Percentiles rank a stretch among this genome's conserved stretches.
Conservation (phyloP, 2,113 vertebrate species). For the Corydoras maculifer region DNA sequence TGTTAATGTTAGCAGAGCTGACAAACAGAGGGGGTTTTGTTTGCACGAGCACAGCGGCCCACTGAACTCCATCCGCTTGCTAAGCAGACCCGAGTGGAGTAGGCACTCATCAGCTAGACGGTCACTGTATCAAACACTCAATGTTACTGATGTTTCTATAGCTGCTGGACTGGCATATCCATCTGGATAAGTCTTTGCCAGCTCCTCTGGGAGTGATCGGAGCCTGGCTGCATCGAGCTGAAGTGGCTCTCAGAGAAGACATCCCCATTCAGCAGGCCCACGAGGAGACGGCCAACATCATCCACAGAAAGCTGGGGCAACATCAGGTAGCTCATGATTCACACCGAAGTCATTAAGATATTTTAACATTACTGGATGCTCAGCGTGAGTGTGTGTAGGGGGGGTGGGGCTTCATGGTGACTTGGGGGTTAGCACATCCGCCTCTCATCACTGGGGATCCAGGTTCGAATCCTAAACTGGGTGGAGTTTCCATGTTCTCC, state of each 20-base stretch:
- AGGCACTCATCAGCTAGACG: constrained; percentile 43
- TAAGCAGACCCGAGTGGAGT: constrained; percentile 23
- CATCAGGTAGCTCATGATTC: constrained; percentile 71
- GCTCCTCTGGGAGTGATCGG: constrained; percentile 87
- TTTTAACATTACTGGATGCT: too few relatives aligned
- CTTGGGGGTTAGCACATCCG: too few relatives aligned
- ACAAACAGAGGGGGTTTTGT: constrained; percentile 54
- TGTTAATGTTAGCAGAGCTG: constrained; percentile 38
- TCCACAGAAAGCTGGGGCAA: constrained; percentile 85
- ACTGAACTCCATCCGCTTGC: constrained; percentile 31
- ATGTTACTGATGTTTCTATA: constrained; percentile 50
- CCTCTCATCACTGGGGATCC: too few relatives aligned
- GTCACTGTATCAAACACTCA: constrained; percentile 29
- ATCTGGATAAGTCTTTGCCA: constrained; percentile 91
- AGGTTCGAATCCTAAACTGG: too few relatives aligned
- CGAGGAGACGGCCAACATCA: constrained; percentile 86
- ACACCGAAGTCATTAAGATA: too few relatives aligned
- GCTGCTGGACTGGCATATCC: constrained; percentile 91
- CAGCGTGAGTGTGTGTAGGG: too few relatives aligned
- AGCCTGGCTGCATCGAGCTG: constrained; percentile 87
- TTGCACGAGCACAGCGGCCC: constrained; percentile 21
- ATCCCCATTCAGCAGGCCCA: constrained; percentile 82
- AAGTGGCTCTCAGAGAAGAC: constrained; percentile 84
- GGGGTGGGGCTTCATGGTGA: too few relatives aligned
- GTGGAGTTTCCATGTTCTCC: too few relatives aligned